These are phyloP conservation scores for Ia io DNA, from an alignment of 2,113 vertebrate species.

Conservation along the genomic window DNA sequence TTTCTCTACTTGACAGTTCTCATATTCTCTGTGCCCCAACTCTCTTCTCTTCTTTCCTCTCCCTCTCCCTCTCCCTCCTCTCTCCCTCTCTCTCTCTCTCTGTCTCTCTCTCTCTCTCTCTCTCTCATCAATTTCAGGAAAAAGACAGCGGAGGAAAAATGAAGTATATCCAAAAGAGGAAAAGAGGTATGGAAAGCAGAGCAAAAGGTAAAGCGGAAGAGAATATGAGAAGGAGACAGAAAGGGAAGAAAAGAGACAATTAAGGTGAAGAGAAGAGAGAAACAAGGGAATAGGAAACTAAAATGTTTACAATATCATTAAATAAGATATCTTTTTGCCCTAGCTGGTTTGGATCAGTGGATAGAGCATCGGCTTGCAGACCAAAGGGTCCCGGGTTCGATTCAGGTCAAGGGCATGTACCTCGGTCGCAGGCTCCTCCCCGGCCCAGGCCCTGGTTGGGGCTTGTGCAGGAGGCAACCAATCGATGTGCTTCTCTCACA, in stretches of 20 bases:
- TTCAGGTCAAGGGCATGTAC: too few species aligned
- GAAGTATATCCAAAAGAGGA: background rate
- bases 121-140: slow-evolving; percentile 25
- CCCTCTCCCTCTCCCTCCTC: background rate
- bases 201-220: slow-evolving; percentile 30
- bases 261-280: slow-evolving; percentile 28
- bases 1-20: slow-evolving; percentile 32
- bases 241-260: background rate
- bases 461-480: too few species aligned
- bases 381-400: too few species aligned
- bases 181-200: slow-evolving; percentile 6
- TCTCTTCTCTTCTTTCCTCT: too few species aligned
- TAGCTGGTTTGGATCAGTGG: too few species aligned
- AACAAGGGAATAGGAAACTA: background rate
- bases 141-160: slow-evolving; percentile 32
- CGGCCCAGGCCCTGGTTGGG: too few species aligned
- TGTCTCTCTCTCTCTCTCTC: background rate
- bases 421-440: too few species aligned
- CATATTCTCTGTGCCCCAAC: background rate
- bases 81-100: background rate
- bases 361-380: too few species aligned
- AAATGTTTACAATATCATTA: slow-evolving; percentile 15
- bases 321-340: background rate
- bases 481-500: too few species aligned
- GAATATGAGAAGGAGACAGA: background rate